Base-by-base conservation (phyloP, 2,113 vertebrate genomes). In the Nyctibius bracteatus region DNA sequence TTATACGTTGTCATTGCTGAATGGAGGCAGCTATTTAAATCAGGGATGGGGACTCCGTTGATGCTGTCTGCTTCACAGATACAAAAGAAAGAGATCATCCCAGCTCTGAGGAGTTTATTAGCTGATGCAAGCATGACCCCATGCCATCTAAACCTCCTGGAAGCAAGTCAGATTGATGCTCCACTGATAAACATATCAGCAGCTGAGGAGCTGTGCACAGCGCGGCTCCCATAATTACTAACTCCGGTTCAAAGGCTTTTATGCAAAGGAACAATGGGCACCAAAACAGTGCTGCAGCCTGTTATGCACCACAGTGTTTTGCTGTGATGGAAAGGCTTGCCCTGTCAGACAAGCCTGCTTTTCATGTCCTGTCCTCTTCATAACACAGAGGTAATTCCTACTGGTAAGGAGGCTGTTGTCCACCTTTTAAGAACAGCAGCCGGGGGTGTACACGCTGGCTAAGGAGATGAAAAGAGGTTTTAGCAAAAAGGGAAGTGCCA, bases 201-300 rank as follows among this genome's bases (percentile, higher is more conserved):
- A 75, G 93, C 92, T 96, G 96, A 95, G 85, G 94, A 96, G 75
- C 96, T 92, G 88, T 35, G 87, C 80, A 23, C 58, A 3, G 51
- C 35, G 33, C 1, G 0, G 88, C 94, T 96, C 96, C 93, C 96
- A 96, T 88, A 88, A 94, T 95, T 96, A 88, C 85, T 81, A 25
- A 93, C 93, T 94, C 82, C 0, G 13, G 82, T 92, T 97, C 94
- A 95, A 96, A 96, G 90, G 65, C 88, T 95, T 96, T 92, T 90
- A 96, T 96, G 94, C 94, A 96, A 94, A 93, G 68, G 63, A 94
- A 86, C 92, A 86, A 67, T 71, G 85, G 79, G 93, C 88, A 88
- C 63, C 94, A 86, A 90, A 95, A 92, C 88, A 88, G 74, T 20
- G 43, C 27, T 90, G 85, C 74, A 92, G 90, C 43, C 91, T 94